These are phyloP conservation scores for Hydrophis major DNA, from an alignment of 2,797 vertebrate genomes.

Conservation along the genomic window DNA sequence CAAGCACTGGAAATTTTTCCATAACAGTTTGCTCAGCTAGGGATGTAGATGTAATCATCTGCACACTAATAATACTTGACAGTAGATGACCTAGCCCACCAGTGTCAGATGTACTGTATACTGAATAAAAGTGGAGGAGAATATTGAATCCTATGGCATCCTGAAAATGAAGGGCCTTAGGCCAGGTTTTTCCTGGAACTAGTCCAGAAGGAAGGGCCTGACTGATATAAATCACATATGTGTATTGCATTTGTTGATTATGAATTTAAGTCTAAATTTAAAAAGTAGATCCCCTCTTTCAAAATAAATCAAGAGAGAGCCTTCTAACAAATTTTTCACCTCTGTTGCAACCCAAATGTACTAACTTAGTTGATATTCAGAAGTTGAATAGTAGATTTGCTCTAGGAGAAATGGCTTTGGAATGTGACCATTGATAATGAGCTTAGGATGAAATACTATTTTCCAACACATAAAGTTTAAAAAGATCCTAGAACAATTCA, in stretches of 20 bases:
- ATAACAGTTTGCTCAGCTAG: not conserved
- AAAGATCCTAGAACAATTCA: not conserved
- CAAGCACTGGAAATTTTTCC: not conserved
- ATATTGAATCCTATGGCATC: not conserved
- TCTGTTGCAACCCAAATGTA: not conserved
- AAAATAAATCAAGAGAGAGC: not conserved
- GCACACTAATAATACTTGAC: not conserved
- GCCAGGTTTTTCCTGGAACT: not conserved
- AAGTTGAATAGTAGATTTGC: not conserved
- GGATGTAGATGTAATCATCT: not conserved
- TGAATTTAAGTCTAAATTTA: not conserved
- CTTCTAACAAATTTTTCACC: not conserved
- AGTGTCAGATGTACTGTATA: not conserved
- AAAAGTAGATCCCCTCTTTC: not conserved
- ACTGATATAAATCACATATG: not conserved
- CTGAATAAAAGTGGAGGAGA: not conserved
- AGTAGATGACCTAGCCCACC: not conserved
- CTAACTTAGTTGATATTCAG: not conserved
- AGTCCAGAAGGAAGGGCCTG: not conserved
- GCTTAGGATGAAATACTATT: not conserved
- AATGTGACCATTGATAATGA: not conserved
- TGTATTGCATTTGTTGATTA: not conserved
- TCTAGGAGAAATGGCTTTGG: not conserved
- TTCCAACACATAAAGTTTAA: not conserved
- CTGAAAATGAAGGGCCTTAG: not conserved